These are phyloP conservation scores for Drosophila merina DNA, from an alignment of 2,888 invertebrate genomes.

Conservation along the genomic window DNA sequence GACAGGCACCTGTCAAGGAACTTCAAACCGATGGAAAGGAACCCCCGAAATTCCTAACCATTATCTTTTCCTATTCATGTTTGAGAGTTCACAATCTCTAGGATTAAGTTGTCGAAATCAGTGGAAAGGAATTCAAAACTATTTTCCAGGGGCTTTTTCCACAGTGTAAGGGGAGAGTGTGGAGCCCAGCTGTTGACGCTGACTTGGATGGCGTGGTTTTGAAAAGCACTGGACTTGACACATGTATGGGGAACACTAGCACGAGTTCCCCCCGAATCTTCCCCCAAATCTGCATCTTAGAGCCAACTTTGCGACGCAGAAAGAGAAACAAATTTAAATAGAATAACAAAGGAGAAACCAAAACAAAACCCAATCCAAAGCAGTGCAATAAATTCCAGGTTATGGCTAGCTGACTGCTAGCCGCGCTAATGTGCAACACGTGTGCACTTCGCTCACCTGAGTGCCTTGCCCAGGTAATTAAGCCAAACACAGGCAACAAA, in stretches of 20 bases:
- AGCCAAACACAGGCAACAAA: conserved; percentile 10
- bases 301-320: conserved; percentile 1
- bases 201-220: conserved; percentile 4
- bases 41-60: not conserved
- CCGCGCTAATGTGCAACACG: conserved; percentile 67
- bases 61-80: not conserved
- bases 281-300: no score
- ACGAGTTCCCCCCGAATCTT: not conserved
- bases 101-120: not conserved
- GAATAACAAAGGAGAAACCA: not conserved
- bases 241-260: conserved; percentile 5
- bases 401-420: conserved; percentile 24
- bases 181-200: not conserved
- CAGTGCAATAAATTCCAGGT: conserved; percentile 32
- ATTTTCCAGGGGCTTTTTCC: not conserved
- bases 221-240: conserved; percentile 7
- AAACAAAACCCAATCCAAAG: conserved; percentile 9
- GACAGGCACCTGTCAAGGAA: not conserved
- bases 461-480: conserved; percentile 23
- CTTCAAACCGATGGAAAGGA: no score
- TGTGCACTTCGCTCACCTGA: conserved; percentile 48
- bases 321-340: not conserved
- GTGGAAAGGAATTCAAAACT: no score
- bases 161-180: conserved; percentile 1
- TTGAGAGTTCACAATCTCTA: not conserved